Evolutionary conservation across 1,140 invertebrate genomes (phyloP), one percentile per base, ranked within the genome.

Genomic region (Bicyclus anynana): DNA sequence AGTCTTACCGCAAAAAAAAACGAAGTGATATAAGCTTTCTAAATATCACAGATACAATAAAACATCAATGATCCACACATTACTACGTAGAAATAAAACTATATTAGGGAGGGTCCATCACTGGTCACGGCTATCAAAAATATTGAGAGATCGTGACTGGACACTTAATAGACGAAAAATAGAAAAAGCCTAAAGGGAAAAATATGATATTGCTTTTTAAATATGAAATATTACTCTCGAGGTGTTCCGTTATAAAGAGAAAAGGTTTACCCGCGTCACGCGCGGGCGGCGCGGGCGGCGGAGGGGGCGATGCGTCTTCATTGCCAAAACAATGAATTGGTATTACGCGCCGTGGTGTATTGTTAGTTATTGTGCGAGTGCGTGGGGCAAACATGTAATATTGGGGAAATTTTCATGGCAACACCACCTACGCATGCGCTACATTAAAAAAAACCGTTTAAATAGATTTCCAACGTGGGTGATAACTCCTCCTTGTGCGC

Each of bases 161-260:
- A 29, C 27, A 29, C 27, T 29, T 29, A 29, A 29, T 29, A 29
- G 27, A 29, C 27, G 5, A 29, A 29, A 29, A 29, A 29, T 29
- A 29, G 27, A 29, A 29, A 29, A 29, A 29, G 27, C 27, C 27
- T 29, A 29, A 29, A 72, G 65, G 65, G 65, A 57, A 78, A 77
- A 77, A 78, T 78, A 77, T 73, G 73, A 80, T 80, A 80, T 78
- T 77, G 72, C 75, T 42, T 74, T 78, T 80, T 80, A 80, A 77
- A 78, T 78, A 74, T 81, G 74, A 81, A 75, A 81, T 79, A 81
- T 81, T 72, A 68, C 69, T 63, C 62, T 62, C 52, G 67, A 73
- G 72, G 72, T 77, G 69, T 73, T 69, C 44, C 14, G 16, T 69
- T 71, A 76, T 68, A 73, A 76, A 79, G 72, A 79, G 72, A 76